A percentile compares a stretch with the other conserved stretches of the same genome.
These are phyloP conservation scores for Urocolius indicus DNA, from an alignment of 2,113 vertebrate genomes.

Conservation along the genomic window DNA sequence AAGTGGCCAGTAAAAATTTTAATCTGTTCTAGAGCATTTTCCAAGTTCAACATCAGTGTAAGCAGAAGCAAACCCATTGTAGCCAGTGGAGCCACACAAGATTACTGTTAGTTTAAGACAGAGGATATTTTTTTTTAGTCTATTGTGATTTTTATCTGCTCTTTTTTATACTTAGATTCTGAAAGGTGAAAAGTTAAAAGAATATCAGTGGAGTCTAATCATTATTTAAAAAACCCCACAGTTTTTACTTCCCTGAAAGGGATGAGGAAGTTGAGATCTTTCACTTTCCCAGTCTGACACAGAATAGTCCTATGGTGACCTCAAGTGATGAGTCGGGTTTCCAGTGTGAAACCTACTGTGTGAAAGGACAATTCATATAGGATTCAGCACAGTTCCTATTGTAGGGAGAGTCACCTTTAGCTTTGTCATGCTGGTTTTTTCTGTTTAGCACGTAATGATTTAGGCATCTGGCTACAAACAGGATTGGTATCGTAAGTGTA, in stretches of 20 bases:
- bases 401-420: not conserved
- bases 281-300: not conserved
- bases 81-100: not conserved
- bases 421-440: not conserved
- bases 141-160: not conserved
- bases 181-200: not conserved
- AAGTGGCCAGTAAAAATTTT: not conserved
- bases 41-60: not conserved
- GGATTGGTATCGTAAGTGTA: not conserved
- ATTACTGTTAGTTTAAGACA: not conserved
- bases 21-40: not conserved
- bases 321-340: not conserved
- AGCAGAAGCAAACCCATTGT: not conserved
- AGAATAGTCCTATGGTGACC: not conserved
- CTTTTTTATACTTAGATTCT: not conserved
- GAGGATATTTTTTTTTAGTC: not conserved
- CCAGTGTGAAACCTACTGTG: not conserved
- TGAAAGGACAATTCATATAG: not conserved
- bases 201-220: not conserved
- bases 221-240: not conserved
- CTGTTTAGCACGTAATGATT: not conserved
- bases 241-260: not conserved
- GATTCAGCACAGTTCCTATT: not conserved
- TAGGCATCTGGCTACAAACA: not conserved
- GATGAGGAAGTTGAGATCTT: not conserved